Conservation (phyloP, 1,140 invertebrate species). For the Drosophila sproati region DNA sequence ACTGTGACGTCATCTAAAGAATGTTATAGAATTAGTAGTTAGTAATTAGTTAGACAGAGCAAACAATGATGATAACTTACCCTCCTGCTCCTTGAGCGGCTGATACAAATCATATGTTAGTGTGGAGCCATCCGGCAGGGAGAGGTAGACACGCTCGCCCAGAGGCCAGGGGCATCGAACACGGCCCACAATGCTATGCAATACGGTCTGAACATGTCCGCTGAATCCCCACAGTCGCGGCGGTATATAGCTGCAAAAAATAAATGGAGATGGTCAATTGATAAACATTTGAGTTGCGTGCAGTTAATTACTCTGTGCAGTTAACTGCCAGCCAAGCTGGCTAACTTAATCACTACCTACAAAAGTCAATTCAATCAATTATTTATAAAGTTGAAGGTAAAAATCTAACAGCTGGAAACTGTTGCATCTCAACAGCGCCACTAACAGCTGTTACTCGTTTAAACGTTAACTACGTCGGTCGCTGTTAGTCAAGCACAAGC, state of each 20-base stretch:
- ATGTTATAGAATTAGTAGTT: conserved; percentile 61
- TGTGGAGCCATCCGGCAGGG: conserved; percentile 92
- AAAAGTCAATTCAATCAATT: no score
- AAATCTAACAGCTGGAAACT: conserved; percentile 15
- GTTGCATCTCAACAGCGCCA: conserved; percentile 13
- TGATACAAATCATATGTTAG: conserved; percentile 97
- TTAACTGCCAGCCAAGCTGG: no score
- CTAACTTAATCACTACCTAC: no score
- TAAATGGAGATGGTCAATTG: not conserved
- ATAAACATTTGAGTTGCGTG: conserved; percentile 6
- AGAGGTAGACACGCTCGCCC: conserved; percentile 91
- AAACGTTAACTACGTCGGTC: not conserved
- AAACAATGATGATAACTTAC: conserved; percentile 79
- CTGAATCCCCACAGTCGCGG: conserved; percentile 97
- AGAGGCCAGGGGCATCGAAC: conserved; percentile 93
- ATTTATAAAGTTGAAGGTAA: not conserved
- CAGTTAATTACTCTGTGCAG: conserved; percentile 16
- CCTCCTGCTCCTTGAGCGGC: conserved; percentile 89
- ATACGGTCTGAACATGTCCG: conserved; percentile 96
- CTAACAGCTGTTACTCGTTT: not conserved
- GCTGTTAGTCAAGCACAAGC: not conserved
- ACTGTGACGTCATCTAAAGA: conserved; percentile 93
- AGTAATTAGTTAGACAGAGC: not conserved
- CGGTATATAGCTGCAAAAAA: conserved; percentile 92
- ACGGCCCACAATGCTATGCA: conserved; percentile 95